Evolutionary conservation across 2,888 invertebrate species (phyloP).

Genomic region (Cyclophora punctaria): DNA sequence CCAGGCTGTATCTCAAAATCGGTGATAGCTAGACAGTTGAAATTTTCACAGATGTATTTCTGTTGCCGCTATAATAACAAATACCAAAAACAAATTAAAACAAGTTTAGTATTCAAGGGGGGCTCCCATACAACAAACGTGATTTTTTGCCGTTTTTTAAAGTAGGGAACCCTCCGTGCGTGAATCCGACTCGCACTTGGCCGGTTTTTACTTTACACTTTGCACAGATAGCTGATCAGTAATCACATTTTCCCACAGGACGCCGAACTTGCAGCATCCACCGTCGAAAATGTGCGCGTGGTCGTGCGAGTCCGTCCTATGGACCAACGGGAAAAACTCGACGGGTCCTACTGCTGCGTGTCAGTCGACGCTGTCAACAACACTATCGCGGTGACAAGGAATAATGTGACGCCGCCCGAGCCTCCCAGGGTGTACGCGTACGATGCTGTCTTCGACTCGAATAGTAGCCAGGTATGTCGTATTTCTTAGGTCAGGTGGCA

Average conservation of each 20-base stretch:
- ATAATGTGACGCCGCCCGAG: slow-evolving; percentile 80
- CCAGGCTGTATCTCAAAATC: no score
- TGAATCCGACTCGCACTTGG: no score
- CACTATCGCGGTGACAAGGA: slow-evolving; percentile 85
- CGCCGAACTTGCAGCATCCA: slow-evolving; percentile 69
- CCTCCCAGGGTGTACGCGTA: slow-evolving; percentile 94
- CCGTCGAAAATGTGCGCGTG: slow-evolving; percentile 95
- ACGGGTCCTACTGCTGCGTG: slow-evolving; percentile 82
- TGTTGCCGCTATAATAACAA: no score
- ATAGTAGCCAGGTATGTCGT: slow-evolving; percentile 83
- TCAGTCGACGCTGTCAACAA: slow-evolving; percentile 85
- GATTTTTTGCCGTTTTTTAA: no score
- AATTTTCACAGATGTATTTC: no score
- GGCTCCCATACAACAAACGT: no score
- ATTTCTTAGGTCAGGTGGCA: neutral
- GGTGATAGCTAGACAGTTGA: no score
- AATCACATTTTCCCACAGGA: slow-evolving; percentile 42
- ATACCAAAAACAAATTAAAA: no score
- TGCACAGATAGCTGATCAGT: neutral
- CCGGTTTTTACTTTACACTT: neutral
- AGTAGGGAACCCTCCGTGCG: no score
- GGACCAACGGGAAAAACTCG: slow-evolving; percentile 87
- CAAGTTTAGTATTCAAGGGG: no score
- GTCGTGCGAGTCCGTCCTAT: slow-evolving; percentile 96
- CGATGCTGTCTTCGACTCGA: slow-evolving; percentile 93